These are phyloP conservation scores for Tetanocera ferruginea DNA, from an alignment of 2,888 invertebrate genomes.

Conservation along the genomic window DNA sequence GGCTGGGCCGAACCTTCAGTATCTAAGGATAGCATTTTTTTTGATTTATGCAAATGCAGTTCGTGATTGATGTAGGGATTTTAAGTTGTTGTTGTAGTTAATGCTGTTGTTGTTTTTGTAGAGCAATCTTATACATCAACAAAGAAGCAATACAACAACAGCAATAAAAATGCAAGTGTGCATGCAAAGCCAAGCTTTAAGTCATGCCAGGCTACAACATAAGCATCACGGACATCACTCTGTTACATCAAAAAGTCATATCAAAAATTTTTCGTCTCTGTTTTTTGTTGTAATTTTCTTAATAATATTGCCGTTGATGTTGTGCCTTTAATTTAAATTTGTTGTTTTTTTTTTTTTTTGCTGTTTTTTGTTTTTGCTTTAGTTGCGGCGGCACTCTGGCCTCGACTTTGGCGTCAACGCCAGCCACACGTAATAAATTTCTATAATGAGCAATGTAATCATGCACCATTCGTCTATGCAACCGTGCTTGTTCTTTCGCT, in stretches of 20 bases:
- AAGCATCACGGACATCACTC: background rate
- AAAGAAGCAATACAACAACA: background rate
- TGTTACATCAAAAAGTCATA: constrained; percentile 5
- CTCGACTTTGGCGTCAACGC: constrained; percentile 25
- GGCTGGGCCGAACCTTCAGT: background rate
- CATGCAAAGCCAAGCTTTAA: background rate
- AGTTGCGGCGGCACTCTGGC: constrained; percentile 6
- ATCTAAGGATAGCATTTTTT: background rate
- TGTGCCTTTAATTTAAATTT: too few species aligned
- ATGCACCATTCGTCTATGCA: background rate
- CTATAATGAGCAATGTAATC: constrained; percentile 27
- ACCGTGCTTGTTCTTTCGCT: background rate
- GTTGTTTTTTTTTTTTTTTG: background rate
- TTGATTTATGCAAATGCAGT: constrained; percentile 11
- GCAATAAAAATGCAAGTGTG: background rate
- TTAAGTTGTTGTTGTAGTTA: background rate
- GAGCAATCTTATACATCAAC: background rate
- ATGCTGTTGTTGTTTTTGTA: background rate
- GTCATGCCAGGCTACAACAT: background rate
- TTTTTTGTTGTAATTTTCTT: background rate
- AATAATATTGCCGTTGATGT: background rate
- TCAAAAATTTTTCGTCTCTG: background rate
- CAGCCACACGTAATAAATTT: constrained; percentile 36
- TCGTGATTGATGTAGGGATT: constrained; percentile 4
- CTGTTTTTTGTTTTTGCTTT: background rate